Conservation (phyloP, 2,113 vertebrate species). For the Nycticebus coucang region DNA sequence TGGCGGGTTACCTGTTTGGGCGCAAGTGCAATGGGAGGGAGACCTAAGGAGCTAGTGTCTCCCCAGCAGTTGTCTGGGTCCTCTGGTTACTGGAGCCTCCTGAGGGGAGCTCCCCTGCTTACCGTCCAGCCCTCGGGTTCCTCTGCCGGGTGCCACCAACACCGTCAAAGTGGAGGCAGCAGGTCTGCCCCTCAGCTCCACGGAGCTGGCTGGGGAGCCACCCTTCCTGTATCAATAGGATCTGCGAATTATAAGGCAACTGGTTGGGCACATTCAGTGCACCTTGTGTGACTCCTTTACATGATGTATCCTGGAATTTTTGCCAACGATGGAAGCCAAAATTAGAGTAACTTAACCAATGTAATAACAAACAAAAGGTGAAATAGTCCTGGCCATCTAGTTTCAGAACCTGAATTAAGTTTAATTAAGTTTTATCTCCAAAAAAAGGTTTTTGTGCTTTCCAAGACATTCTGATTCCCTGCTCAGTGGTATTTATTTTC, state of each 20-base stretch:
- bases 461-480: neutral
- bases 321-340: neutral
- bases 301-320: neutral
- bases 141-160: too few relatives aligned
- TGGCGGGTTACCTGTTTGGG: too few relatives aligned
- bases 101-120: too few relatives aligned
- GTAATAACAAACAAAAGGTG: neutral
- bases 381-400: neutral
- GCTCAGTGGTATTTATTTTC: neutral
- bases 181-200: too few relatives aligned
- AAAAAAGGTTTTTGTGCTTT: neutral
- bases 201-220: too few relatives aligned
- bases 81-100: too few relatives aligned
- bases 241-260: neutral
- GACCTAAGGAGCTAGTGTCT: too few relatives aligned
- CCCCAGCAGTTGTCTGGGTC: too few relatives aligned
- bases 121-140: too few relatives aligned
- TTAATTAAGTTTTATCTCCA: neutral
- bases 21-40: too few relatives aligned
- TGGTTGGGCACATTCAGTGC: neutral
- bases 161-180: too few relatives aligned
- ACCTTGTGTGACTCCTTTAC: neutral
- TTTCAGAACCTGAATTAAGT: neutral
- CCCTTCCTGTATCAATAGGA: neutral
- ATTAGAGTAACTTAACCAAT: neutral